Evolutionary conservation across 2,797 vertebrate genomes (phyloP).

Genomic region (Tapirus indicus): DNA sequence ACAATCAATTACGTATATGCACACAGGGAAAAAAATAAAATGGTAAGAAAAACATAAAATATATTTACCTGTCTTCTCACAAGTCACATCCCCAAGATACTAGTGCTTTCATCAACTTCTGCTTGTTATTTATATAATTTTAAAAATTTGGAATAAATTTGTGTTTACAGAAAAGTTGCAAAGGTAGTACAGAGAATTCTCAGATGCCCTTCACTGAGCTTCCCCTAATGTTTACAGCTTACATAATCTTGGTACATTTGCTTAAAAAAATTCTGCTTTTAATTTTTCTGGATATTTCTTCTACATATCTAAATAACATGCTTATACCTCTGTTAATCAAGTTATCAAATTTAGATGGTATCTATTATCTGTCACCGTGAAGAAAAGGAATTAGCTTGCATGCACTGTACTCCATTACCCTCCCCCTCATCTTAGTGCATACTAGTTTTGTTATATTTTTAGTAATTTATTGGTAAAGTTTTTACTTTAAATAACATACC

Average conservation of each 20-base stretch:
- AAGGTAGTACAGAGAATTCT: not conserved
- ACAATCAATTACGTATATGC: not conserved
- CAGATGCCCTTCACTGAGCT: not conserved
- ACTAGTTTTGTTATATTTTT: not conserved
- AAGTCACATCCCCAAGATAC: not conserved
- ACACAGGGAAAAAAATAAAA: not conserved
- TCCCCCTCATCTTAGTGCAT: not conserved
- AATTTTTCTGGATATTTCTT: not conserved
- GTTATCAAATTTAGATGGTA: not conserved
- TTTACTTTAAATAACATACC: not conserved
- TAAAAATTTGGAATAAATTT: not conserved
- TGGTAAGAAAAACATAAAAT: not conserved
- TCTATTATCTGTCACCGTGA: not conserved
- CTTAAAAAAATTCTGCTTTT: not conserved
- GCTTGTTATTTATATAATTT: not conserved
- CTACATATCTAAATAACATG: not conserved
- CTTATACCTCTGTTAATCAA: not conserved
- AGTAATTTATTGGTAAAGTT: not conserved
- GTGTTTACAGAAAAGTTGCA: not conserved
- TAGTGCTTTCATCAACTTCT: not conserved
- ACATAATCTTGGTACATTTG: not conserved
- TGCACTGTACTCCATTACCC: not conserved
- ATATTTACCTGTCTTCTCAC: not conserved
- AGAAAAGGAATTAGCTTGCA: not conserved
- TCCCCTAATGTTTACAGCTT: not conserved